These are phyloP conservation scores for Setophaga coronata DNA, from an alignment of 2,113 vertebrate genomes.

Conservation along the genomic window DNA sequence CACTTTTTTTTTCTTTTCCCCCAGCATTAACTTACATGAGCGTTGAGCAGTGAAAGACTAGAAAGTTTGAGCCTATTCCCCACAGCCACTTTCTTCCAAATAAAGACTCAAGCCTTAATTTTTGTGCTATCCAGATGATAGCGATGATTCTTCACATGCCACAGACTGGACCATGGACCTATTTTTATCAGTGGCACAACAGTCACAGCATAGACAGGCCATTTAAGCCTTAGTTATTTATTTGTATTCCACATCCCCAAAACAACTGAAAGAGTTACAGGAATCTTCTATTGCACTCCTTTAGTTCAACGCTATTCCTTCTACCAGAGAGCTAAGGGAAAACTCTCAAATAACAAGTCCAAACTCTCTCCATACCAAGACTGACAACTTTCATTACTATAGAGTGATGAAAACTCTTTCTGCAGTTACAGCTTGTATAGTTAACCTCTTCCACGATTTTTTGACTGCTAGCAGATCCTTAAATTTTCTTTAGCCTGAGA, in stretches of 20 bases:
- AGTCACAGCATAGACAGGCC: neutral
- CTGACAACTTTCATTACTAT: neutral
- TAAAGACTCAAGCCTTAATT: constrained; percentile 27
- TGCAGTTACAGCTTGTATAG: neutral
- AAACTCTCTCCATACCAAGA: neutral
- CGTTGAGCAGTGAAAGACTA: neutral
- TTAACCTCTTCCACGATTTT: neutral
- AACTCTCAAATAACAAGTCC: neutral
- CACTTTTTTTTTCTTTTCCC: neutral
- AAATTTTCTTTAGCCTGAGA: neutral
- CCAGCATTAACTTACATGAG: neutral
- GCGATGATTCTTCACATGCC: neutral
- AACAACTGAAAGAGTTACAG: neutral
- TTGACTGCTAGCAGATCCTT: neutral
- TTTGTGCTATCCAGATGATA: constrained; percentile 8
- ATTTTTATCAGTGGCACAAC: constrained; percentile 28
- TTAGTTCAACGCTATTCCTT: neutral
- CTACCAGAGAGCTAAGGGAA: neutral
- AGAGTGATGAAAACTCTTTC: neutral
- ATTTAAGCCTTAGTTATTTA: neutral
- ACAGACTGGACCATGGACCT: neutral
- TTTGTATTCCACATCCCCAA: neutral
- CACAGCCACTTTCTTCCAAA: neutral
- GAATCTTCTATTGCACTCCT: neutral
- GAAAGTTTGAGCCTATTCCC: neutral